Conservation (phyloP, 2,113 vertebrate genomes). For the Pterocles gutturalis region DNA sequence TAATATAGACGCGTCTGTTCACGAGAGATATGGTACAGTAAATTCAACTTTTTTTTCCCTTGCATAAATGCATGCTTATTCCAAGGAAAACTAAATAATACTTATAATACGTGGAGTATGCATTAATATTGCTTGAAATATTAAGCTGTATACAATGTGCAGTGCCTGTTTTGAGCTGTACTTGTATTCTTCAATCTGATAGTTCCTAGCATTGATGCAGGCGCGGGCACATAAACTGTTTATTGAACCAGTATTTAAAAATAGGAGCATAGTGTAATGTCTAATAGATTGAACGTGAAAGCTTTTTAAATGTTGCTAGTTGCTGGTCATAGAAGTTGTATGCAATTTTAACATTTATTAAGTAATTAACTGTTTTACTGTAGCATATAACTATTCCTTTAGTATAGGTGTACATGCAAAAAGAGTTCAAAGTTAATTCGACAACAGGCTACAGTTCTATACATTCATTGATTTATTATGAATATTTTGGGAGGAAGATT, state of each 20-base stretch:
- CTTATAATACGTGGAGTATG: slow-evolving; percentile 1
- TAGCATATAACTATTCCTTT: slow-evolving; percentile 2
- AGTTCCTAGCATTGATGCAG: slow-evolving; percentile 22
- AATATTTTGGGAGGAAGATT: slow-evolving; percentile 44
- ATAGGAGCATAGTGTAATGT: not conserved
- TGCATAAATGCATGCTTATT: slow-evolving; percentile 62
- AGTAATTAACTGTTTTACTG: slow-evolving; percentile 29
- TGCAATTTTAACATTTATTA: slow-evolving; percentile 22
- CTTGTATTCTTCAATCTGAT: slow-evolving; percentile 19
- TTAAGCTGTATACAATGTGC: not conserved
- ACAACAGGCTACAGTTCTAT: not conserved
- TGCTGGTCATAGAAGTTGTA: slow-evolving; percentile 16
- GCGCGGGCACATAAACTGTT: slow-evolving; percentile 33
- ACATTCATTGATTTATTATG: not conserved
- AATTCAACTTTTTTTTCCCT: slow-evolving; percentile 68
- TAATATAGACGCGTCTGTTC: slow-evolving; percentile 74
- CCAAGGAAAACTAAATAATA: slow-evolving; percentile 54
- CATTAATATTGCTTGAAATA: slow-evolving; percentile 7
- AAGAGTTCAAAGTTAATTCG: not conserved
- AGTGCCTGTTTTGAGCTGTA: slow-evolving; percentile 26
- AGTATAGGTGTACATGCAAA: not conserved
- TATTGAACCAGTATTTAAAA: slow-evolving; percentile 67
- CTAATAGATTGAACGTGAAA: slow-evolving; percentile 36
- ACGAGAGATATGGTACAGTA: slow-evolving; percentile 70
- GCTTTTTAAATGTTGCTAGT: slow-evolving; percentile 36